Evolutionary conservation across 2,113 vertebrate genomes (phyloP).

Genomic region (Perca flavescens): DNA sequence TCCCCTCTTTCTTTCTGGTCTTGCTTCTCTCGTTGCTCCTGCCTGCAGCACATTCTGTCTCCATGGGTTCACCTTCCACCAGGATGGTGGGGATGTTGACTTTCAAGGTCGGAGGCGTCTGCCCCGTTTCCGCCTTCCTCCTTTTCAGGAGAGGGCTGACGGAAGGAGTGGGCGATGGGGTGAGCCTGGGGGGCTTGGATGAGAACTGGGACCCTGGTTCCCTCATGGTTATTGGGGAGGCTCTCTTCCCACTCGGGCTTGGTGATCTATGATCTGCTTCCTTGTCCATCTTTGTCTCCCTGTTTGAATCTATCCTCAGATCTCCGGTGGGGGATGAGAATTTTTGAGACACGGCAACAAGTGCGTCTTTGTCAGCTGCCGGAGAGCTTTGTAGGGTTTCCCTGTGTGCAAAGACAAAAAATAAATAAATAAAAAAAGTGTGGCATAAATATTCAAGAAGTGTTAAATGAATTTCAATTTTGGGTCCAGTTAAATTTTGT

Average conservation of each 20-base stretch:
- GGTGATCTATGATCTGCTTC: slow-evolving; percentile 19
- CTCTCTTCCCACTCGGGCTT: slow-evolving; percentile 48
- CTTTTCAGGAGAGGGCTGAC: slow-evolving; percentile 76
- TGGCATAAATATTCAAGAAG: not conserved
- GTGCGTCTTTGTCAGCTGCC: slow-evolving; percentile 47
- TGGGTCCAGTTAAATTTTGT: not conserved
- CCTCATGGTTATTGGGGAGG: slow-evolving; percentile 22
- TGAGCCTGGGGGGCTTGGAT: slow-evolving; percentile 56
- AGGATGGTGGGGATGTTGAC: slow-evolving; percentile 75
- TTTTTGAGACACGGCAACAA: slow-evolving; percentile 20
- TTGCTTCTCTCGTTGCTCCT: slow-evolving; percentile 68
- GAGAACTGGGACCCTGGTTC: slow-evolving; percentile 48
- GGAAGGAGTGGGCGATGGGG: slow-evolving; percentile 55
- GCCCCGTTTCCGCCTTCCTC: slow-evolving; percentile 72
- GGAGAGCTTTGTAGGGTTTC: slow-evolving; percentile 55
- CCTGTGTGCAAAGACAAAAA: slow-evolving; percentile 54
- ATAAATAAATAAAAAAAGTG: not conserved
- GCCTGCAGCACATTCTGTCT: slow-evolving; percentile 70
- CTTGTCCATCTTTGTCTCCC: slow-evolving; percentile 26
- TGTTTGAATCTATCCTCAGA: slow-evolving; percentile 12
- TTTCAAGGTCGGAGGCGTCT: slow-evolving; percentile 43
- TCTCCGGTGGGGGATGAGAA: slow-evolving; percentile 25
- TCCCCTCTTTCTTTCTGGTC: slow-evolving; percentile 79
- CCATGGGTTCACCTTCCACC: slow-evolving; percentile 76
- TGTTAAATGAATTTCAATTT: not conserved